Evolutionary conservation across 2,797 vertebrate species (phyloP), one percentile per base, ranked within the genome.

Genomic region (Dermochelys coriacea): DNA sequence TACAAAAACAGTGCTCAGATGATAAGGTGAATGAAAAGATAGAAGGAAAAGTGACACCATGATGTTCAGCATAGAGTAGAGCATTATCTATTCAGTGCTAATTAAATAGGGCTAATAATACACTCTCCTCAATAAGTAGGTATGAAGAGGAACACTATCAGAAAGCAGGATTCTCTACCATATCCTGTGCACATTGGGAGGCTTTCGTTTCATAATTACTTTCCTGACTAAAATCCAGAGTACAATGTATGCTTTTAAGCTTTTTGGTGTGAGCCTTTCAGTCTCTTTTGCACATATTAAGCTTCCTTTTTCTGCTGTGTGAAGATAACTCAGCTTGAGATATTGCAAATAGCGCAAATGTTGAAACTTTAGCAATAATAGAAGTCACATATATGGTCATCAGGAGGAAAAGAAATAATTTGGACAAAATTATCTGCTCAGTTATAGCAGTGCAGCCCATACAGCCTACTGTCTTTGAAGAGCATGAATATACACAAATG

Each of bases 91-190:
- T 19, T 55, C 45, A 47, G 51, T 37, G 0, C 15, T 85, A 4
- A 82, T 95, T 82, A 83, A 57, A 85, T 89, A 71, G 52, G 61
- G 5, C 12, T 27, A 80, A 52, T 61, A 82, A 91, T 83, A 64
- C 74, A 74, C 27, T 31, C 8, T 88, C 68, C 11, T 86, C n/a
- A 54, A 2, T 27, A 9, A 50, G 27, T 80, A 74, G 84, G 15
- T 68, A 50, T 29, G 31, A 91, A 80, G 75, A 23, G 2, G 45
- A 80, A 41, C n/a, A 31, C 55, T 86, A 87, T 21, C n/a, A 88
- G 41, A 81, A 89, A 77, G 2, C 5, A 68, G 19, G 61, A 25
- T 57, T 89, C 87, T 2, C 4, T 84, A 2, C 59, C 4, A 11
- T 3, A 3, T 49, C 5, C 84, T 80, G 0, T 77, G 54, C 1